A percentile compares a stretch with the other conserved stretches of the same genome.
phyloP scores from a whole-genome alignment of 2,113 vertebrate species.

The Mellivora capensis region DNA sequence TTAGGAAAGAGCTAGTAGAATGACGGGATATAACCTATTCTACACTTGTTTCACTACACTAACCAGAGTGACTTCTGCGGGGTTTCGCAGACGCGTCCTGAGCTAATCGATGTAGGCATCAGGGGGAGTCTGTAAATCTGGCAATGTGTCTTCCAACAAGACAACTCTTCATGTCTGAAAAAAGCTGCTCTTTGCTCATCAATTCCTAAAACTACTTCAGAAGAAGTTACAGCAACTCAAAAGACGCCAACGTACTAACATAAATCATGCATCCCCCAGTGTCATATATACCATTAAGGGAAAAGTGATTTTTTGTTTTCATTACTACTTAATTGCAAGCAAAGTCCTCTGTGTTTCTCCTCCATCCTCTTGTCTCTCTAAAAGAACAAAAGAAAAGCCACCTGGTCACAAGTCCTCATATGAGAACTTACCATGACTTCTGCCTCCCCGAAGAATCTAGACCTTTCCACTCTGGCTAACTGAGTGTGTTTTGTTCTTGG shows the following conservation, averaged over 20 bases:
- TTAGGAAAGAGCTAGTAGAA: background rate
- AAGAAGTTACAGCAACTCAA: background rate
- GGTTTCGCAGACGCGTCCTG: background rate
- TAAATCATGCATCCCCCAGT: background rate
- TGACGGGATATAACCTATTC: background rate
- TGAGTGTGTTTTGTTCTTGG: background rate
- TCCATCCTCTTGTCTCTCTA: background rate
- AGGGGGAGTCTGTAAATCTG: background rate
- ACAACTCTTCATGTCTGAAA: background rate
- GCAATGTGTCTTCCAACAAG: background rate
- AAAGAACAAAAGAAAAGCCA: background rate
- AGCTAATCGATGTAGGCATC: background rate
- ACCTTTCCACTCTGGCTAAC: background rate
- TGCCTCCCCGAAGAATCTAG: background rate
- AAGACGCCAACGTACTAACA: background rate
- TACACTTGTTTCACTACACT: background rate
- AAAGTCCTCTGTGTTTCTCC: background rate
- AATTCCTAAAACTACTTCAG: background rate
- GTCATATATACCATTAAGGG: background rate
- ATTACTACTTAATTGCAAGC: background rate
- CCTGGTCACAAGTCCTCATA: background rate
- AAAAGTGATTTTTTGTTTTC: background rate
- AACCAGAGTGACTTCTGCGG: background rate
- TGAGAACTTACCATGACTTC: background rate
- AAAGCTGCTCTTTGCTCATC: background rate